phyloP scores from a whole-genome alignment of 2,888 invertebrate genomes.

The Catocala sponsa region DNA sequence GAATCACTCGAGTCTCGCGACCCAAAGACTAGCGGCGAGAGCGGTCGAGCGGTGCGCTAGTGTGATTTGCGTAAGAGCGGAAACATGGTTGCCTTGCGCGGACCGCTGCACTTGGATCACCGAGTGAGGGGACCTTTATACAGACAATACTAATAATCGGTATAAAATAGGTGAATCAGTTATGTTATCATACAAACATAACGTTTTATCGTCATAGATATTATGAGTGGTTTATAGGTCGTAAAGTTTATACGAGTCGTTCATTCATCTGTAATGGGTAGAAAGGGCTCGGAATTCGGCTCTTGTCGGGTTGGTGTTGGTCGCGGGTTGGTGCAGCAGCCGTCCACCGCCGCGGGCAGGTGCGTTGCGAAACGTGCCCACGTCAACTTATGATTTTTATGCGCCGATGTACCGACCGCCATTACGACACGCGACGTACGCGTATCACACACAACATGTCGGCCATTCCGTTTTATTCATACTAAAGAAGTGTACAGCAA shows the following conservation, averaged over 20 bases:
- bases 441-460: conserved; percentile 69
- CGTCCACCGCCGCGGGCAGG: conserved; percentile 60
- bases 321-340: conserved; percentile 40
- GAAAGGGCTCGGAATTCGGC: conserved; percentile 38
- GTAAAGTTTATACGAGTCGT: conserved; percentile 47
- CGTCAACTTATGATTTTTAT: conserved; percentile 78
- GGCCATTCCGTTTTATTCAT: conserved; percentile 58
- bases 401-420: conserved; percentile 68
- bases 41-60: conserved; percentile 48
- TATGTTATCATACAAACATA: conserved; percentile 27
- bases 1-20: conserved; percentile 51
- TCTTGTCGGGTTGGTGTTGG: conserved; percentile 16
- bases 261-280: conserved; percentile 38
- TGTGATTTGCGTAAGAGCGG: conserved; percentile 63
- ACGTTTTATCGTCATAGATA: conserved; percentile 47
- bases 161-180: conserved; percentile 29
- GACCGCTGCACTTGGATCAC: conserved; percentile 55
- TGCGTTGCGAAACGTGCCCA: conserved; percentile 73
- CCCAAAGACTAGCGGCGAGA: conserved; percentile 49
- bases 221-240: conserved; percentile 52
- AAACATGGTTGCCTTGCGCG: conserved; percentile 61
- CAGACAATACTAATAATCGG: conserved; percentile 31
- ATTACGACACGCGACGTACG: conserved; percentile 73
- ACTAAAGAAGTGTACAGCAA: conserved; percentile 50
- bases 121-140: conserved; percentile 24